Evolutionary conservation across 2,888 invertebrate genomes (phyloP).

Genomic region (Cephus rjabovi): DNA sequence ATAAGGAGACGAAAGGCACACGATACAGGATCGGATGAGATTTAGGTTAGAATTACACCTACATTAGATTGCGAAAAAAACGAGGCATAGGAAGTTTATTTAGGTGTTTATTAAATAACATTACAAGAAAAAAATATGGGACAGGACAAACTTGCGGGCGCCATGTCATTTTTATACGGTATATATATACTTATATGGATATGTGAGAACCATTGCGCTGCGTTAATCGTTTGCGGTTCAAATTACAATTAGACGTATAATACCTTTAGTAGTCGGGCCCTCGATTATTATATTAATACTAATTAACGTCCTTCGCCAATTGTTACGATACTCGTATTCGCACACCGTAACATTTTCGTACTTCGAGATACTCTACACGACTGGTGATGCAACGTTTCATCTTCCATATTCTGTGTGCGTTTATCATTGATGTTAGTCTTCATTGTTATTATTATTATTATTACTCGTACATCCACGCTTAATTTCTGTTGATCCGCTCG

Average conservation of each 20-base stretch:
- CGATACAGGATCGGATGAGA: slow-evolving; percentile 17
- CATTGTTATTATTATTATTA: not conserved
- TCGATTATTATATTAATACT: not conserved
- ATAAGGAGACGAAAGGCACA: slow-evolving; percentile 54
- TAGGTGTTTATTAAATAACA: slow-evolving; percentile 10
- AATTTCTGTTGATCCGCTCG: not conserved
- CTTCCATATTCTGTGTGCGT: not conserved
- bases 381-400: not conserved
- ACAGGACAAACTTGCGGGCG: slow-evolving; percentile 55
- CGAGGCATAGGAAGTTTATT: slow-evolving; percentile 13
- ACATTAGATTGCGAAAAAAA: not conserved
- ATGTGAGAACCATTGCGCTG: not conserved
- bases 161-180: slow-evolving; percentile 48
- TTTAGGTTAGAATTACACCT: slow-evolving; percentile 10
- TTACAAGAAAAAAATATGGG: not conserved
- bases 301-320: not conserved
- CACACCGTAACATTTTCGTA: not conserved
- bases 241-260: not conserved
- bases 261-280: not conserved
- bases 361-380: not conserved
- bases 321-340: not conserved
- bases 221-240: not conserved
- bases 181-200: not conserved
- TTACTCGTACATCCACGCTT: not conserved
- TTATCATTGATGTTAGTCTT: not conserved